Conservation (phyloP, 1,140 invertebrate genomes). For the Charaxes varanes region DNA sequence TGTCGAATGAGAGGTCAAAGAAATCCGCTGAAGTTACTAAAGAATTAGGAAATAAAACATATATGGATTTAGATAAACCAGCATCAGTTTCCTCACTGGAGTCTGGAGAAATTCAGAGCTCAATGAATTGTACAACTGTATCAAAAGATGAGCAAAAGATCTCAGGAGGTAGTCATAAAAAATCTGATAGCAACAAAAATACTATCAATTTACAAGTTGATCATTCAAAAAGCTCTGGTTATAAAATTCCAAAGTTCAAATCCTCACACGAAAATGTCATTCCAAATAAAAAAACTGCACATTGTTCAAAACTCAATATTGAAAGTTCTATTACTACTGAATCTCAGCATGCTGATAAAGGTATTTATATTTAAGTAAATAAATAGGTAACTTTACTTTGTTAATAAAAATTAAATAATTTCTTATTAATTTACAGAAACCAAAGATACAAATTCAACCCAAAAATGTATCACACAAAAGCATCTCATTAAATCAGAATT, state of each 20-base stretch:
- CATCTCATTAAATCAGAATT: conserved; percentile 22
- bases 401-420: too few species aligned
- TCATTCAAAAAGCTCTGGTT: neutral
- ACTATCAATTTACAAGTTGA: too few species aligned
- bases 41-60: conserved; percentile 28
- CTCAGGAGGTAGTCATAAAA: conserved; percentile 1
- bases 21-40: conserved; percentile 19
- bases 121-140: too few species aligned
- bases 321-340: too few species aligned
- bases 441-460: conserved; percentile 33
- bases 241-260: neutral
- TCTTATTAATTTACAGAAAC: conserved; percentile 51
- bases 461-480: conserved; percentile 38
- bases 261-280: too few species aligned
- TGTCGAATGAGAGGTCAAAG: conserved; percentile 30
- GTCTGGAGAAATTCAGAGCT: conserved; percentile 25
- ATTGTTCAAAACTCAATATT: too few species aligned
- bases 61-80: conserved; percentile 33
- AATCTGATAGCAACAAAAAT: neutral
- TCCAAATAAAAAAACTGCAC: too few species aligned
- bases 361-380: too few species aligned
- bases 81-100: conserved; percentile 22
- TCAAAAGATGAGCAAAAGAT: neutral
- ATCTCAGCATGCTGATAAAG: too few species aligned
- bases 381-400: too few species aligned